Evolutionary conservation across 2,888 invertebrate species (phyloP).

Genomic region (Eupithecia exiguata): DNA sequence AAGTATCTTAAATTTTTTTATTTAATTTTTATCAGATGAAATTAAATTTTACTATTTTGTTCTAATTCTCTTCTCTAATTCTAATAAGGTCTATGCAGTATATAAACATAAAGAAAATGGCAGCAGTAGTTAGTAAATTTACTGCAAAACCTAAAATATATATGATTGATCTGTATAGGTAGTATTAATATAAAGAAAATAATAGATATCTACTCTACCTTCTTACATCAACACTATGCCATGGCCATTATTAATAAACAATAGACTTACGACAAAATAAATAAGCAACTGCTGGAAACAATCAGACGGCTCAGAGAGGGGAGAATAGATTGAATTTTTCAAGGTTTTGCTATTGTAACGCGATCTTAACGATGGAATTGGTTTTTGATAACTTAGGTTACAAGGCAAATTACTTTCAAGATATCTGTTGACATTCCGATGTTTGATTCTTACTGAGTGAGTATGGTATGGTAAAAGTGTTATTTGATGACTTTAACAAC

Average conservation of each 20-base stretch:
- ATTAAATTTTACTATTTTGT: too few species aligned
- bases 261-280: conserved; percentile 60
- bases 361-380: conserved; percentile 42
- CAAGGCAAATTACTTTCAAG: conserved; percentile 1
- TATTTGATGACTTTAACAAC: background rate
- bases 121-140: background rate
- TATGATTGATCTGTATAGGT: too few species aligned
- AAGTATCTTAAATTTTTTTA: too few species aligned
- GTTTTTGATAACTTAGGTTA: conserved; percentile 31
- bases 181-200: background rate
- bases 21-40: too few species aligned
- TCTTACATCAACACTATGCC: conserved; percentile 28
- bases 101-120: background rate
- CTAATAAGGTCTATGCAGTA: too few species aligned
- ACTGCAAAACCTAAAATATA: too few species aligned
- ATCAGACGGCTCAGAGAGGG: conserved; percentile 52
- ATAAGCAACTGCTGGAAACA: conserved; percentile 58
- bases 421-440: background rate
- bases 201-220: conserved; percentile 3
- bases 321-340: conserved; percentile 63
- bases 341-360: conserved; percentile 41
- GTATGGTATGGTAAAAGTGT: background rate
- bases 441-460: background rate
- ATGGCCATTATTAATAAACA: conserved; percentile 69
- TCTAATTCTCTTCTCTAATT: too few species aligned